Evolutionary conservation across 2,113 vertebrate genomes (phyloP).

Genomic region (Anser brachyrhynchus): DNA sequence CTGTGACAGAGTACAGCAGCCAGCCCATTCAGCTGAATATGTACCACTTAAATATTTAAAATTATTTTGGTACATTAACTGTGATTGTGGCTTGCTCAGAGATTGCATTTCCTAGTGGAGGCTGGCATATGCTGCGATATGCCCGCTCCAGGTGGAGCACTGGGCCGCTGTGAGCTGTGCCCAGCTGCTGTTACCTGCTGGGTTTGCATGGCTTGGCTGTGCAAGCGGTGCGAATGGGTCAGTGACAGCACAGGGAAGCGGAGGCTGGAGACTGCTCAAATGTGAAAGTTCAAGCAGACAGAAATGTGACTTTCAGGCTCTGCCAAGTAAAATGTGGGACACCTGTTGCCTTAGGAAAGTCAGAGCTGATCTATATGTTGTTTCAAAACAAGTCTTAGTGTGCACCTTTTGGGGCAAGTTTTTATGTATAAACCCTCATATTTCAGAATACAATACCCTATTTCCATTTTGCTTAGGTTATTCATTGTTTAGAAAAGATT

Average conservation of each 20-base stretch:
- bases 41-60: background rate
- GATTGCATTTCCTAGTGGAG: background rate
- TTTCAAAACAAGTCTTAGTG: background rate
- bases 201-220: background rate
- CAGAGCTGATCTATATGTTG: background rate
- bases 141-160: background rate
- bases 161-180: background rate
- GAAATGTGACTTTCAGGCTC: background rate
- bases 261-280: background rate
- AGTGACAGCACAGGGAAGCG: background rate
- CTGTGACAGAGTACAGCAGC: background rate
- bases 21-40: background rate
- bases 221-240: fast-evolving
- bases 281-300: background rate
- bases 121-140: background rate
- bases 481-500: background rate
- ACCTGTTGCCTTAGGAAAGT: background rate
- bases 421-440: background rate
- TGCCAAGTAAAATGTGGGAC: background rate
- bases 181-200: fast-evolving
- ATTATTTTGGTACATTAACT: background rate
- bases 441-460: background rate
- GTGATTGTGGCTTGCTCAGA: background rate
- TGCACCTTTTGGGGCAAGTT: background rate
- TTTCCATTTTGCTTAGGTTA: background rate